A percentile compares a stretch with the other conserved stretches of the same genome.
These are phyloP conservation scores for Cactoblastis cactorum DNA, from an alignment of 2,888 invertebrate species.

Conservation along the genomic window DNA sequence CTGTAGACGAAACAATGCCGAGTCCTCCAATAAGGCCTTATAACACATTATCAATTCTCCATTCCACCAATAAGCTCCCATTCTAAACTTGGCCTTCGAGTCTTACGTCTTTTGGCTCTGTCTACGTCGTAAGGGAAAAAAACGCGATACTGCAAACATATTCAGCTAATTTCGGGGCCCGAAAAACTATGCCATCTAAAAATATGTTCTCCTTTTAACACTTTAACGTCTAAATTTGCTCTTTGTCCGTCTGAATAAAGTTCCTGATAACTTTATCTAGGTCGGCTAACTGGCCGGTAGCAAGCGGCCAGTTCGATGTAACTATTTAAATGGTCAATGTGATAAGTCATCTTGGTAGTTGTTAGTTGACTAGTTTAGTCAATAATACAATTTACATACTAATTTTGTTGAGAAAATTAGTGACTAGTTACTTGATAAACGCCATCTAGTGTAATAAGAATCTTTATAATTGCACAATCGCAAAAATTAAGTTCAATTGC, in stretches of 20 bases:
- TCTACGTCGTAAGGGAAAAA: not conserved
- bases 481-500: too few relatives aligned
- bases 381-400: not conserved
- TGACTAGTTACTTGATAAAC: not conserved
- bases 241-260: conserved; percentile 1
- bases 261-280: conserved; percentile 14
- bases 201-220: not conserved
- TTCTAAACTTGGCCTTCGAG: too few relatives aligned
- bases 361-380: not conserved
- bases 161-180: conserved; percentile 11
- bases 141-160: not conserved
- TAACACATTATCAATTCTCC: too few relatives aligned
- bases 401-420: not conserved
- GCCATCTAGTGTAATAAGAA: too few relatives aligned
- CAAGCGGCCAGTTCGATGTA: conserved; percentile 3
- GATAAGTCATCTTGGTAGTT: conserved; percentile 7
- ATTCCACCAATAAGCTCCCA: too few relatives aligned
- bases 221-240: conserved; percentile 1
- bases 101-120: too few relatives aligned
- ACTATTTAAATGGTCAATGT: conserved; percentile 7
- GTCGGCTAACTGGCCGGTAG: not conserved
- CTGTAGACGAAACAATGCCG: too few relatives aligned
- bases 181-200: not conserved
- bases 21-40: too few relatives aligned
- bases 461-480: not conserved